These are phyloP conservation scores for Nephila pilipes DNA, from an alignment of 1,140 invertebrate genomes.

Conservation along the genomic window DNA sequence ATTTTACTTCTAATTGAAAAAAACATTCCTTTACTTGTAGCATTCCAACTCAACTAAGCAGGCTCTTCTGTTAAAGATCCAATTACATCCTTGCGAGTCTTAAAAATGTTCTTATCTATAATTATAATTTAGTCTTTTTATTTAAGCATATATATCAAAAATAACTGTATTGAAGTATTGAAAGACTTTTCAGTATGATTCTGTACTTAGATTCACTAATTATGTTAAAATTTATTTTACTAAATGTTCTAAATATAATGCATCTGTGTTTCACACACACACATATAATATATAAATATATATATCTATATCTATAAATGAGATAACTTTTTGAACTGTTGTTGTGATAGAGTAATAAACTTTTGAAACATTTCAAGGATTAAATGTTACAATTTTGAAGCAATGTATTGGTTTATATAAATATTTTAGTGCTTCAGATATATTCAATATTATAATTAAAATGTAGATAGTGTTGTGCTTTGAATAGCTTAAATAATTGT, in stretches of 20 bases:
- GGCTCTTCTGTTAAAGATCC: too few species aligned
- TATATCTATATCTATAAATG: constrained; percentile 20
- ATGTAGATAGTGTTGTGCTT: background rate
- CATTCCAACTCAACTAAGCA: background rate
- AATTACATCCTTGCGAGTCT: too few species aligned
- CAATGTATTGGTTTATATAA: background rate
- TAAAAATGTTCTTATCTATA: too few species aligned
- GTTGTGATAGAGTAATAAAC: constrained; percentile 15
- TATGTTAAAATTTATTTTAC: background rate
- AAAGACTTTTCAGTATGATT: constrained; percentile 26
- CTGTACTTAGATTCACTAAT: background rate
- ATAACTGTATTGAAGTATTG: background rate
- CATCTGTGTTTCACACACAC: constrained; percentile 4
- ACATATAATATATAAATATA: too few species aligned
- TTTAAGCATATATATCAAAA: too few species aligned
- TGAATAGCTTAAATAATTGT: background rate
- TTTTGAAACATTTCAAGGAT: background rate
- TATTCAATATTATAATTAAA: background rate
- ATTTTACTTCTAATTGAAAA: too few species aligned
- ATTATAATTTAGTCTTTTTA: too few species aligned
- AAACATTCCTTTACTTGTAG: constrained; percentile 2
- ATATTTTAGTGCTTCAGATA: background rate
- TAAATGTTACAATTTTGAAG: constrained; percentile 11
- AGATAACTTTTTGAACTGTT: constrained; percentile 14
- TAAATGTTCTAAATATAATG: constrained; percentile 8